A percentile compares a stretch with the other conserved stretches of the same genome.
Conservation (phyloP, 2,113 vertebrate species). For the Oriolus oriolus region DNA sequence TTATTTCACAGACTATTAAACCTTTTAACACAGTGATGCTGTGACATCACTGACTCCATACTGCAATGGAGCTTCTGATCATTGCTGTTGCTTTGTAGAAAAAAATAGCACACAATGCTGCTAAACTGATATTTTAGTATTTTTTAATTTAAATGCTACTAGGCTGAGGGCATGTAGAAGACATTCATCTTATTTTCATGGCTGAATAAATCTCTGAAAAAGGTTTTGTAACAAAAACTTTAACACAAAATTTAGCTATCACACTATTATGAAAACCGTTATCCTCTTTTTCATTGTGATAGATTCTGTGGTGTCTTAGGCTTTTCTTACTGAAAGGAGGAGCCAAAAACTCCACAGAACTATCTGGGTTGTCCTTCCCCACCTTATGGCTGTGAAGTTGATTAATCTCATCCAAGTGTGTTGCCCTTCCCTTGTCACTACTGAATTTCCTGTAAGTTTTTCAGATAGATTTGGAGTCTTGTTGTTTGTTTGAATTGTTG, state of each 20-base stretch:
- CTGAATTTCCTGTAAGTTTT: not conserved
- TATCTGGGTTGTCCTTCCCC: not conserved
- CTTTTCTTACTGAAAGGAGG: not conserved
- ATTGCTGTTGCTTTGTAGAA: not conserved
- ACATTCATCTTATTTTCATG: not conserved
- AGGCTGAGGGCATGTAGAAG: not conserved
- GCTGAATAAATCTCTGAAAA: not conserved
- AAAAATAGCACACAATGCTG: not conserved
- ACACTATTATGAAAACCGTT: not conserved
- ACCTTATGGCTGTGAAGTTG: fast-evolving
- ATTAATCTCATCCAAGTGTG: not conserved
- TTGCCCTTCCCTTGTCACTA: not conserved
- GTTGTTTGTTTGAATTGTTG: not conserved
- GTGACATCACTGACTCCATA: not conserved
- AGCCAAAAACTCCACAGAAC: not conserved
- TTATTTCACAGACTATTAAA: not conserved
- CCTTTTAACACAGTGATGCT: not conserved
- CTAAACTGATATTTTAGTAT: not conserved
- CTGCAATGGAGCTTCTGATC: not conserved
- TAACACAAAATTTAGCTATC: not conserved
- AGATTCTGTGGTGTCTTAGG: not conserved
- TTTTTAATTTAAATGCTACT: not conserved
- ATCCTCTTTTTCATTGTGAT: not conserved
- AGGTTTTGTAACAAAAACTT: not conserved
- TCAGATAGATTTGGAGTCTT: not conserved